A percentile compares a stretch with the other conserved stretches of the same genome.
Conservation (phyloP, 1,140 invertebrate genomes). For the Melanaphis sacchari region DNA sequence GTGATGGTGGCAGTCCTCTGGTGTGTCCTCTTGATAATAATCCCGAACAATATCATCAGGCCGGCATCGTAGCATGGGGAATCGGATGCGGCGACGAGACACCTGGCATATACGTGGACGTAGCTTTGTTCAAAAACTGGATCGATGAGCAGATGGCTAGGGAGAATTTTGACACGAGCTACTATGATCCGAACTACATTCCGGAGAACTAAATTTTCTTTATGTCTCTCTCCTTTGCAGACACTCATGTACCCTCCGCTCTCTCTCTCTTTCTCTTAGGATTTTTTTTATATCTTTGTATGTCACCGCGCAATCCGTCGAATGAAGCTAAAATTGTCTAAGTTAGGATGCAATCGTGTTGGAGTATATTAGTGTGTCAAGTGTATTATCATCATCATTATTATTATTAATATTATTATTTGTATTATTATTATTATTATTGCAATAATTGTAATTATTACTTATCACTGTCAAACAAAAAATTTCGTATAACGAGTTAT, state of each 20-base stretch:
- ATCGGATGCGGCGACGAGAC: slow-evolving; percentile 72
- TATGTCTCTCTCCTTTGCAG: background rate
- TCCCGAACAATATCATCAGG: slow-evolving; percentile 65
- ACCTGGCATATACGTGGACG: slow-evolving; percentile 81
- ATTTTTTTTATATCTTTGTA: background rate
- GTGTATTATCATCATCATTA: background rate
- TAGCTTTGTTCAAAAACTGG: slow-evolving; percentile 74
- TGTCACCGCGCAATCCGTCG: background rate
- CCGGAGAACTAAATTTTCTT: background rate
- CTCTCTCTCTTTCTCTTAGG: background rate
- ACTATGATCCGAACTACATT: slow-evolving; percentile 20
- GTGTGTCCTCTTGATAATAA: slow-evolving; percentile 61
- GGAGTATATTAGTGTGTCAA: background rate
- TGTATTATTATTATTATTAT: background rate
- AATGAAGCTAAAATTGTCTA: background rate
- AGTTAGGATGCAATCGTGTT: background rate
- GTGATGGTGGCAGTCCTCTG: slow-evolving; percentile 63
- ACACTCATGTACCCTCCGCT: background rate
- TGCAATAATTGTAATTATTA: background rate
- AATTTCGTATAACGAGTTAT: background rate
- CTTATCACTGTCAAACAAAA: background rate
- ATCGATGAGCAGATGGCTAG: slow-evolving; percentile 68
- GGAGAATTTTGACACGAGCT: background rate
- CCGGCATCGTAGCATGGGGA: slow-evolving; percentile 77
- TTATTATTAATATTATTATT: background rate